A percentile compares a stretch with the other conserved stretches of the same genome.
Conservation (phyloP, 2,113 vertebrate genomes). For the Cisticola juncidis region DNA sequence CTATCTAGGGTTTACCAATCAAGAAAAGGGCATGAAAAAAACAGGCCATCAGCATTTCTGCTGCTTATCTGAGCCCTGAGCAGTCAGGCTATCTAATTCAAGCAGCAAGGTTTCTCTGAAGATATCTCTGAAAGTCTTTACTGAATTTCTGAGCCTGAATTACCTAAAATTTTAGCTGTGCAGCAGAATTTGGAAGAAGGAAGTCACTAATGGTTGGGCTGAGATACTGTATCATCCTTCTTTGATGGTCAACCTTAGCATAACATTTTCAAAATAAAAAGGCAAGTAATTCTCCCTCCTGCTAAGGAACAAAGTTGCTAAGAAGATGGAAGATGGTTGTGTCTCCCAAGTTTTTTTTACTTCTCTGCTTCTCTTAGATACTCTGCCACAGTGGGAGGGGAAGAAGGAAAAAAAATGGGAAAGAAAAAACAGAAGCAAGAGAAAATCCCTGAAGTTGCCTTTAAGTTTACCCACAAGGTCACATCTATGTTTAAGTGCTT, state of each 20-base stretch:
- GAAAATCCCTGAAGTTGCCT: not conserved
- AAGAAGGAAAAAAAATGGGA: not conserved
- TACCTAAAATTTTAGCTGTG: not conserved
- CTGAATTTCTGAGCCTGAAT: not conserved
- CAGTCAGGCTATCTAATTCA: not conserved
- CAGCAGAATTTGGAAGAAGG: not conserved
- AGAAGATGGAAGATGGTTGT: not conserved
- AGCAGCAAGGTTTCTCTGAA: not conserved
- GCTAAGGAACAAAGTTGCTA: not conserved
- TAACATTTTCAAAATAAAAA: not conserved
- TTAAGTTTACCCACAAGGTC: conserved; percentile 11
- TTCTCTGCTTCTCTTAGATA: not conserved
- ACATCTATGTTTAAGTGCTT: not conserved
- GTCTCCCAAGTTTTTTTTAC: not conserved
- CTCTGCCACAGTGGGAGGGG: not conserved
- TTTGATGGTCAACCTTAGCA: not conserved
- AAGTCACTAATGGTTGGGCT: not conserved
- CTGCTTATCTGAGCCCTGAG: not conserved
- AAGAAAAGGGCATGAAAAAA: not conserved
- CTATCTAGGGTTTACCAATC: not conserved
- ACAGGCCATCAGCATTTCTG: not conserved
- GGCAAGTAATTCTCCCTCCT: not conserved
- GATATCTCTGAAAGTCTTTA: not conserved
- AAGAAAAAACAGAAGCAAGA: not conserved
- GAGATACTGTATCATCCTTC: not conserved